These are phyloP conservation scores for Ictalurus punctatus DNA, from an alignment of 2,113 vertebrate genomes.

Conservation along the genomic window DNA sequence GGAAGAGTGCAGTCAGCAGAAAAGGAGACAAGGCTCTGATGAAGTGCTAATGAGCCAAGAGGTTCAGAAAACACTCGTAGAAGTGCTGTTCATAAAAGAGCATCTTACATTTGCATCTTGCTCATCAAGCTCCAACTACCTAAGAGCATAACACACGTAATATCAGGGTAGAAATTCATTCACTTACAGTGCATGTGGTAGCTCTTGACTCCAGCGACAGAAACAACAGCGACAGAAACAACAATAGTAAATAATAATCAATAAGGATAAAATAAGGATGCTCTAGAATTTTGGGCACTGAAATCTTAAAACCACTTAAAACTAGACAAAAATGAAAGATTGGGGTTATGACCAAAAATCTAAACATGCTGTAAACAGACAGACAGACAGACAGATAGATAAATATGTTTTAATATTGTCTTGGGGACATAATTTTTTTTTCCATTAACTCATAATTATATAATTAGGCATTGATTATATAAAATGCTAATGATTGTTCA, in stretches of 20 bases:
- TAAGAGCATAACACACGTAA: not conserved
- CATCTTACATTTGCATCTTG: slow-evolving; percentile 9
- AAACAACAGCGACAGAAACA: not conserved
- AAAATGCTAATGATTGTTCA: not conserved
- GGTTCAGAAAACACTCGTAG: slow-evolving; percentile 9
- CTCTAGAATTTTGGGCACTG: not conserved
- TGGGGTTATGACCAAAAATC: not conserved
- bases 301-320: not conserved
- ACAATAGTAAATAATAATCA: not conserved
- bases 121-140: slow-evolving; percentile 7
- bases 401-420: too few species aligned
- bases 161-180: not conserved
- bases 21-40: slow-evolving; percentile 13
- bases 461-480: not conserved
- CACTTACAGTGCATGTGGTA: not conserved
- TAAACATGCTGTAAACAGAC: not conserved
- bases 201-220: not conserved
- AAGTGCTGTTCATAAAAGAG: not conserved
- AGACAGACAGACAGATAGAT: not conserved
- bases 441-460: not conserved
- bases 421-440: not conserved
- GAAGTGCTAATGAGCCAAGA: slow-evolving; percentile 8
- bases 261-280: too few species aligned
- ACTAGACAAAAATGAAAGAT: not conserved
- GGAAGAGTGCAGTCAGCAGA: slow-evolving; percentile 31